Evolutionary conservation across 2,113 vertebrate species (phyloP), one percentile per base, ranked within the genome.

Genomic region (Rhodinocichla rosea): DNA sequence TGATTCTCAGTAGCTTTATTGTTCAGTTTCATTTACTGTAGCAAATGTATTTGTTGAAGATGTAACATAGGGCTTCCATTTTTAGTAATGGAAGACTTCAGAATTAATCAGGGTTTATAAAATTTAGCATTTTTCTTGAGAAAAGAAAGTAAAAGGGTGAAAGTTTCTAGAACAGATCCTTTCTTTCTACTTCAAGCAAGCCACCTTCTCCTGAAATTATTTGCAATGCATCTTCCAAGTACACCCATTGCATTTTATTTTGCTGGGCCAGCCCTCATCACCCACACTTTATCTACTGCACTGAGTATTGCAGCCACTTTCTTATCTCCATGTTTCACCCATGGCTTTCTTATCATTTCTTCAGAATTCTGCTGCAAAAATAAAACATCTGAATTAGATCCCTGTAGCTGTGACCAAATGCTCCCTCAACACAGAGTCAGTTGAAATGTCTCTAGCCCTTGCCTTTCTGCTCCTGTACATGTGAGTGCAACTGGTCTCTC

Each of bases 1-100:
- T 94, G 95, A 95, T 94, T 95, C 92, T 94, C 93, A 70, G 76
- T 95, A 75, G 92, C 92, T 91, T 95, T 92, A 95, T 97, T 95
- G 92, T 97, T 96, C 79, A 33, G 52, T 90, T 86, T 95, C 92
- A 90, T 96, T 90, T 94, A 94, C 92, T 92, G 56, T 93, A 84
- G 90, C 90, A 94, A 94, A 92, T 88, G 59, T 86, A 75, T 95
- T 96, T 95, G 64, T 89, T 96, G 93, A 93, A 82, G 52, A 94
- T 84, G 53, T 89, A 92, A 87, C 40, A 83, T 45, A 87, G 65
- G 73, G 74, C 53, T 95, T 97, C 55, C 40, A 88, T 96, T 94
- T 96, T 94, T 90, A 89, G 78, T 78, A 90, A 95, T 63, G 45
- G 53, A 81, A 96, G 57, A 78, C 53, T 88, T 95, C 5, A 93